Evolutionary conservation across 2,888 invertebrate species (phyloP).

Genomic region (Xestia c-nigrum): DNA sequence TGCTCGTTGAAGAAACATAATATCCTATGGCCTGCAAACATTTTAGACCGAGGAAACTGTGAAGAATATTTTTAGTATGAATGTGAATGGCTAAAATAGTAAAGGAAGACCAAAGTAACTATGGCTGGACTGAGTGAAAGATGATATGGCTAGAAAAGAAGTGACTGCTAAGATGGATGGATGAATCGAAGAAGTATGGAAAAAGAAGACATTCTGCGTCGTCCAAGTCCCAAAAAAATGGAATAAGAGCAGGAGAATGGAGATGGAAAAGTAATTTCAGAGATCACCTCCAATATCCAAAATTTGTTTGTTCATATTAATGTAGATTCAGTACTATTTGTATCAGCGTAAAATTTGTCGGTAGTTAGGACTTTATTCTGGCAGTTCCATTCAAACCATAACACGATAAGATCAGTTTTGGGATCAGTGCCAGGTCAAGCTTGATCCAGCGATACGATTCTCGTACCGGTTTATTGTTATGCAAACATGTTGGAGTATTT

Average conservation of each 20-base stretch:
- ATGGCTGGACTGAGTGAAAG: neutral
- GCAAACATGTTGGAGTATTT: constrained; percentile 28
- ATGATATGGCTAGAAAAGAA: neutral
- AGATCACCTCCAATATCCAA: neutral
- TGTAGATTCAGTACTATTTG: neutral
- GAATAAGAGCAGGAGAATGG: neutral
- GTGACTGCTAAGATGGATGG: neutral
- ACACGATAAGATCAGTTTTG: constrained; percentile 46
- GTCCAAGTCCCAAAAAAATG: neutral
- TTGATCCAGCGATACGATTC: constrained; percentile 43
- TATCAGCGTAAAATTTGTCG: neutral
- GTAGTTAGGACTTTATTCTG: constrained; percentile 18
- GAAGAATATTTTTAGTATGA: neutral
- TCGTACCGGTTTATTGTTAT: constrained; percentile 30
- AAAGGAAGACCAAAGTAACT: neutral
- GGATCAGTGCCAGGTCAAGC: constrained; percentile 58
- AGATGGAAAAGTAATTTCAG: neutral
- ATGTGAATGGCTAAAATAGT: neutral
- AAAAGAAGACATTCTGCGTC: too few species aligned
- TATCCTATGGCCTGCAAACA: too few species aligned
- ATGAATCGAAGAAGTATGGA: too few species aligned
- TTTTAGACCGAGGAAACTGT: too few species aligned
- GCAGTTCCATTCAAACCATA: constrained; percentile 46
- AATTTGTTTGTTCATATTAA: neutral
- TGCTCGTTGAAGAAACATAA: too few species aligned